These are phyloP conservation scores for Leistus spinibarbis DNA, from an alignment of 2,888 invertebrate genomes.

Conservation along the genomic window DNA sequence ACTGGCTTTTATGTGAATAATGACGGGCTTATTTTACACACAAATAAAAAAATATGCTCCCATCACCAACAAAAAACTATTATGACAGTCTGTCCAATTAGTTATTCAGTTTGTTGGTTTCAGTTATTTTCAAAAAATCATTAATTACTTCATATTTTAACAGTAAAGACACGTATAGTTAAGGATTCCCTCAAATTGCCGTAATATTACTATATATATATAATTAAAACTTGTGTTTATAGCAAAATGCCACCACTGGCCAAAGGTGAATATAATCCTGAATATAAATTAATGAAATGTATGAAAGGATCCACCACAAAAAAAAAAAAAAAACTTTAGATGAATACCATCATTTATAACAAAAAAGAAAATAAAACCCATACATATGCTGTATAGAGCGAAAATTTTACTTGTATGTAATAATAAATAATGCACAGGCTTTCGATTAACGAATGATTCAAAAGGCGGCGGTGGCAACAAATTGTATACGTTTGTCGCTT, in stretches of 20 bases:
- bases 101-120: not conserved
- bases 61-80: not conserved
- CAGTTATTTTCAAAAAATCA: not conserved
- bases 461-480: slow-evolving; percentile 15
- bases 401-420: not conserved
- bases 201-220: too few species aligned
- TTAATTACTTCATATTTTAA: not conserved
- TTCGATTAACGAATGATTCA: slow-evolving; percentile 34
- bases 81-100: not conserved
- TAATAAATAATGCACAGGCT: not conserved
- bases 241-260: too few species aligned
- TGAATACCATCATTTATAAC: not conserved
- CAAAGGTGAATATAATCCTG: too few species aligned
- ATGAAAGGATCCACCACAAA: not conserved
- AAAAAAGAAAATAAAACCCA: not conserved
- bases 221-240: too few species aligned
- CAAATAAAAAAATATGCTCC: too few species aligned
- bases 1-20: not conserved
- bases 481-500: slow-evolving; percentile 33
- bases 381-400: too few species aligned
- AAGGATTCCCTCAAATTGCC: not conserved
- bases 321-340: not conserved
- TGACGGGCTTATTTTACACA: not conserved
- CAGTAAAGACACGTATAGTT: too few species aligned
- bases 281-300: not conserved